These are phyloP conservation scores for Scaptomyza reducta DNA, from an alignment of 2,888 invertebrate genomes.

Conservation along the genomic window DNA sequence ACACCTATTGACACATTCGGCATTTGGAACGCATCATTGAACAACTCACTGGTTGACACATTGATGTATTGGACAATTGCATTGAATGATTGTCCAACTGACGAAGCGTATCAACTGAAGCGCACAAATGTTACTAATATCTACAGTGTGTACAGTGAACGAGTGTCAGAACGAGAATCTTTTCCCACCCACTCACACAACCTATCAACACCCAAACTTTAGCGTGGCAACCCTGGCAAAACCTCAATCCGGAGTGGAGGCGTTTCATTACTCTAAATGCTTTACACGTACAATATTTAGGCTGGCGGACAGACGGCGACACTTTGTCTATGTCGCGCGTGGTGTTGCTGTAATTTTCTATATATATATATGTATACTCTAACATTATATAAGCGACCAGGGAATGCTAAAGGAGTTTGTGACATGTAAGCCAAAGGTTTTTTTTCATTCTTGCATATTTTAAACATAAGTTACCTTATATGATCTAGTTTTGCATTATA, in stretches of 20 bases:
- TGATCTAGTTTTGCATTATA: no score
- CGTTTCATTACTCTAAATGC: conserved; percentile 76
- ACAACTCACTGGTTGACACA: conserved; percentile 64
- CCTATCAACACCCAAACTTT: neutral
- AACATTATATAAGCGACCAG: neutral
- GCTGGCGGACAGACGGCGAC: conserved; percentile 39
- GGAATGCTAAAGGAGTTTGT: neutral
- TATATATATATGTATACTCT: neutral
- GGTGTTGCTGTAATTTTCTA: conserved; percentile 28
- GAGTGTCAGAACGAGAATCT: neutral
- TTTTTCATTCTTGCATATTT: no score
- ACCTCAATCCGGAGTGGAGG: conserved; percentile 11
- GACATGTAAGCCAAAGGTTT: neutral
- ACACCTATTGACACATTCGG: conserved; percentile 56
- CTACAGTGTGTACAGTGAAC: no score
- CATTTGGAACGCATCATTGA: conserved; percentile 71
- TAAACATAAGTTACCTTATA: no score
- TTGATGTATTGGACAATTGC: conserved; percentile 70
- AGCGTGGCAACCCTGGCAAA: conserved; percentile 23
- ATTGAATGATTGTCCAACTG: conserved; percentile 62
- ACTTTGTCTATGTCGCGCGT: conserved; percentile 46
- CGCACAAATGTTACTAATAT: conserved; percentile 67
- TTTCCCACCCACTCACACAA: neutral
- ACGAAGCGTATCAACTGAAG: conserved; percentile 58
- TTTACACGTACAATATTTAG: conserved; percentile 75